These are phyloP conservation scores for Panurus biarmicus DNA, from an alignment of 2,113 vertebrate genomes.

Conservation along the genomic window DNA sequence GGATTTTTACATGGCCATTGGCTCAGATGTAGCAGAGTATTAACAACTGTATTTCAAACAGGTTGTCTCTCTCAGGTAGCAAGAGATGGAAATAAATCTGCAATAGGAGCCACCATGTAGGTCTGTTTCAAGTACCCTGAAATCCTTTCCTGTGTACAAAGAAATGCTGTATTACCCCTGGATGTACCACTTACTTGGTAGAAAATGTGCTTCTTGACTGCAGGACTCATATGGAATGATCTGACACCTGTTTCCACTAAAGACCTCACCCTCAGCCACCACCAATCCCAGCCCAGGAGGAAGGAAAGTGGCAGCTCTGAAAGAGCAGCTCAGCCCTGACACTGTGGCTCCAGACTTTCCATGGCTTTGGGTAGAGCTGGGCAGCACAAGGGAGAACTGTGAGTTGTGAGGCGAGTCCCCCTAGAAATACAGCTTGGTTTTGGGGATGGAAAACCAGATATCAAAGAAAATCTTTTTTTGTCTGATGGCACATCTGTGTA, in stretches of 20 bases:
- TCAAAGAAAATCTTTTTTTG: neutral
- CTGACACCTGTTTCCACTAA: neutral
- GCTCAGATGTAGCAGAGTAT: neutral
- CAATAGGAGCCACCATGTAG: neutral
- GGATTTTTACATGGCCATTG: neutral
- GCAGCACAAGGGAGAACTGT: no score
- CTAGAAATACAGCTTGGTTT: neutral
- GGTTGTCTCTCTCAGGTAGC: neutral
- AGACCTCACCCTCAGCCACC: neutral
- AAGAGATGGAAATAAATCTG: neutral
- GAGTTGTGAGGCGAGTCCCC: neutral
- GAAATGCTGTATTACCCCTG: constrained; percentile 6
- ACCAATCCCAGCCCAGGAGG: neutral
- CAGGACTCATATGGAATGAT: neutral
- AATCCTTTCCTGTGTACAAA: neutral
- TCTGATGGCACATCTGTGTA: neutral
- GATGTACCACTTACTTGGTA: neutral
- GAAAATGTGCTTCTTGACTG: neutral
- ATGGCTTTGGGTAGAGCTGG: neutral
- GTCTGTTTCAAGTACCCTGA: neutral
- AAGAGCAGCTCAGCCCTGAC: neutral
- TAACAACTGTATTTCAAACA: neutral
- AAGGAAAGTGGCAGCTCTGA: neutral
- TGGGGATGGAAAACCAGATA: neutral
- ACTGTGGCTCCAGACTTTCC: neutral